Base-by-base conservation (phyloP, 2,797 vertebrate species). In the Halcyon chelicuti region DNA sequence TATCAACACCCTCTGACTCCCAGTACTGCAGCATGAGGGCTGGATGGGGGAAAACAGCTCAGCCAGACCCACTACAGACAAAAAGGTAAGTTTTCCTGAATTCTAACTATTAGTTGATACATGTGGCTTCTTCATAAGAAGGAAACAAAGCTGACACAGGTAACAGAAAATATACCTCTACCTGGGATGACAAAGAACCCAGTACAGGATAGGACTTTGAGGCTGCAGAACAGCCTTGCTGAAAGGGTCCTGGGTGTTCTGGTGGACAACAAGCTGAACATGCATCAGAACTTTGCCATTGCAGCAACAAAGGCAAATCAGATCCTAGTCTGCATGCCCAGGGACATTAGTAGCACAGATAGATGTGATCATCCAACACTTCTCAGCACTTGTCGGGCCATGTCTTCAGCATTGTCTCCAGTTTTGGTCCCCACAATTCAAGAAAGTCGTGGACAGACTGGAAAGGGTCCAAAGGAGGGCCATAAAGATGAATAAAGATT, bases 371-470 rank as follows among this genome's bases (percentile, higher is more conserved):
- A 65, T 51, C 22, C 3, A 10, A 46, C 2, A 76, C 8, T 71
- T 49, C 47, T 75, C 26, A 46, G 35, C 2, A 1, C 13, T 72
- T 75, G 5, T 67, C 9, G 46, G n/a, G 44, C 15, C 35, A 62
- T 9, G 66, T 1, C 7, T 44, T 29, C 10, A 68, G 49, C 28
- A 63, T 2, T 0, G 3, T 55, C 37, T n/a, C 21, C 19, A 23
- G 18, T 81, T 88, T 44, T 49, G 12, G 10, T 46, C 8, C 12
- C 4, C 23, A 65, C 8, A 68, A 22, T 47, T 79, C 39, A 75
- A 47, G 39, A 72, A 85, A 61, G 51, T 20, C 3, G 2, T 0
- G 0, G 14, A 20, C 20, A 60, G 12, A 42, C 17, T 28, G 23
- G 28, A 79, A 9, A 63, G 3, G 1, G 4, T 57, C 10, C 20